Evolutionary conservation across 2,797 vertebrate genomes (phyloP), one percentile per base, ranked within the genome.

Genomic region (Cygnus olor): DNA sequence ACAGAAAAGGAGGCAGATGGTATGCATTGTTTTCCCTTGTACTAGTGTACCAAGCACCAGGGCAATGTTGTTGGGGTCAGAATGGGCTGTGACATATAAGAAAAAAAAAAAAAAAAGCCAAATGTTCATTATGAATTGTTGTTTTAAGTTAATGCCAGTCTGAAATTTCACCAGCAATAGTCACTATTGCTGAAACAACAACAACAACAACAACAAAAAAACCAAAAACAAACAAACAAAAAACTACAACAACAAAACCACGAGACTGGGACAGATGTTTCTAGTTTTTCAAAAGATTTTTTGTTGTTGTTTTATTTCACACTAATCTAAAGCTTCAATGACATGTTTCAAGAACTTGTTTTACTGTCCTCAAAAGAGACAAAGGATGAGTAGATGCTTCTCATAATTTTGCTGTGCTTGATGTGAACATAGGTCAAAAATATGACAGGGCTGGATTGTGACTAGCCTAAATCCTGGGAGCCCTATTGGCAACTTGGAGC

Each of bases 11-110:
- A 92, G 34, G 40, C 80, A 93, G 89, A 89, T 92, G 83, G 72
- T 40, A 81, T 73, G 58, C 14, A 91, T 91, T 93, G 36, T 65
- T 90, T 97, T 82, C 77, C 21, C 47, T 84, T 51, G n/a, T 72
- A 79, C 80, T 95, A 95, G 80, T 89, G 95, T 92, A 92, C 89
- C 61, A 80, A 64, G 49, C 38, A 78, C 24, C 15, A 93, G 47
- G 58, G 57, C 80, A 93, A 94, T 57, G 93, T 78, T 96, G 32
- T 81, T 79, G 47, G 49, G 78, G 89, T 93, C 83, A 90, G 42
- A 93, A 88, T n/a, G 16, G 53, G 24, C 76, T 95, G 51, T 77
- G 61, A 95, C 65, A 89, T 57, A 81, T 36, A 88, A 54, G 61
- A 80, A 79, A 19, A 70, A 58, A 78, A 76, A 19, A 70, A 80